phyloP scores from a whole-genome alignment of 2,797 vertebrate species.

The Melanotaenia maccullochi region DNA sequence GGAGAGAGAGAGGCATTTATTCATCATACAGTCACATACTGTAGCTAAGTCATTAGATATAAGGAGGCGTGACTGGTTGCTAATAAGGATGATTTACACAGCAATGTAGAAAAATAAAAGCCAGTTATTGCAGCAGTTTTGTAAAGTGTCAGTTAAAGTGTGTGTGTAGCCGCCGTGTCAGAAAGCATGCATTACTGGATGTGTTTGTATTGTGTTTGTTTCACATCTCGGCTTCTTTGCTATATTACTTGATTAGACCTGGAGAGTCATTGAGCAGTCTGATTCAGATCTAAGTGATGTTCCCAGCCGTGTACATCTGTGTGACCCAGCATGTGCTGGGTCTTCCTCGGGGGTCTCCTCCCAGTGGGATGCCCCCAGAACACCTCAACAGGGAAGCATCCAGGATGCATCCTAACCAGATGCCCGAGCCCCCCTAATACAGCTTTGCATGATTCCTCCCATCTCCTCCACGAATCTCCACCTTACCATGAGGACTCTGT shows the following conservation, averaged over 20 bases:
- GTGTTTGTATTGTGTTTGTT: background rate
- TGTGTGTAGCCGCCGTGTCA: background rate
- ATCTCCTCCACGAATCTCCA: too few relatives aligned
- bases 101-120: constrained; percentile 3
- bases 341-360: too few relatives aligned
- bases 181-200: background rate
- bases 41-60: constrained; percentile 36
- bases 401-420: too few relatives aligned
- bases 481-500: too few relatives aligned
- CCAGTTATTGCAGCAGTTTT: background rate
- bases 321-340: too few relatives aligned
- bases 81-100: constrained; percentile 31
- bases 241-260: background rate
- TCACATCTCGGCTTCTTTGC: background rate
- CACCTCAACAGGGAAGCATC: too few relatives aligned
- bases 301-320: too few relatives aligned
- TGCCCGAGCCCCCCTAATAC: too few relatives aligned
- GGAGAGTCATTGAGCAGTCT: background rate
- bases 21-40: constrained; percentile 39
- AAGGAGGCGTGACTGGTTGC: constrained; percentile 30
- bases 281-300: background rate
- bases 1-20: constrained; percentile 51
- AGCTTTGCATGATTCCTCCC: too few relatives aligned
- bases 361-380: too few relatives aligned
- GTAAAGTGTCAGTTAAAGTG: background rate